Percentiles rank a stretch among this genome's conserved stretches.
Conservation (phyloP, 2,113 vertebrate species). For the Petrocephalus microphthalmus region DNA sequence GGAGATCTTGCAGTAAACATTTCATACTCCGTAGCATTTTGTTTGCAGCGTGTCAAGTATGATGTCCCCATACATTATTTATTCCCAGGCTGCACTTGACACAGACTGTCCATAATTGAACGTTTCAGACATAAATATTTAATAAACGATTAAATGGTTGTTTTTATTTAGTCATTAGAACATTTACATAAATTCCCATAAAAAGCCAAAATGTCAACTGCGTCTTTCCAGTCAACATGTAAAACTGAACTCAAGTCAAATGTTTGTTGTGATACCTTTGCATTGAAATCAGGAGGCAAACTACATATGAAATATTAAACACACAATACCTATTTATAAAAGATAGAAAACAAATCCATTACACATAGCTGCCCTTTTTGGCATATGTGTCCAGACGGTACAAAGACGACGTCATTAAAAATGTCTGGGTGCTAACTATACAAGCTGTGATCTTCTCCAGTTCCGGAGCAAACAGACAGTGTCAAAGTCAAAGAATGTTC, state of each 20-base stretch:
- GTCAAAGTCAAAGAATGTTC: background rate
- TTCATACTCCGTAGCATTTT: background rate
- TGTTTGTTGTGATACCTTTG: background rate
- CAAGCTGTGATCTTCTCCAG: background rate
- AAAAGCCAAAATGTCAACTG: background rate
- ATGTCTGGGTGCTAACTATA: background rate
- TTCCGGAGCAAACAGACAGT: background rate
- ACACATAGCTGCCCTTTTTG: background rate
- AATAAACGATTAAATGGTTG: background rate
- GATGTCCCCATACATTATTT: background rate
- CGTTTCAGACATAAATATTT: background rate
- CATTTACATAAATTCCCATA: constrained; percentile 1
- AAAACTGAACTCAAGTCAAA: background rate
- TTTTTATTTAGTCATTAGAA: constrained; percentile 11
- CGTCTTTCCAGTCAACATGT: background rate
- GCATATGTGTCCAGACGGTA: background rate
- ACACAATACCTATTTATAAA: background rate
- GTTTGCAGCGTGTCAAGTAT: background rate
- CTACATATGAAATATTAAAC: constrained; percentile 2
- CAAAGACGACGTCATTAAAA: background rate
- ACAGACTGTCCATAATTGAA: background rate
- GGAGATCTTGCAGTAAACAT: background rate
- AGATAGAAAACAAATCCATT: background rate
- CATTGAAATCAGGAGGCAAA: background rate
- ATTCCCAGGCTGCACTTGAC: background rate